These are phyloP conservation scores for Epistrophe eligans DNA, from an alignment of 2,888 invertebrate species.

Conservation along the genomic window DNA sequence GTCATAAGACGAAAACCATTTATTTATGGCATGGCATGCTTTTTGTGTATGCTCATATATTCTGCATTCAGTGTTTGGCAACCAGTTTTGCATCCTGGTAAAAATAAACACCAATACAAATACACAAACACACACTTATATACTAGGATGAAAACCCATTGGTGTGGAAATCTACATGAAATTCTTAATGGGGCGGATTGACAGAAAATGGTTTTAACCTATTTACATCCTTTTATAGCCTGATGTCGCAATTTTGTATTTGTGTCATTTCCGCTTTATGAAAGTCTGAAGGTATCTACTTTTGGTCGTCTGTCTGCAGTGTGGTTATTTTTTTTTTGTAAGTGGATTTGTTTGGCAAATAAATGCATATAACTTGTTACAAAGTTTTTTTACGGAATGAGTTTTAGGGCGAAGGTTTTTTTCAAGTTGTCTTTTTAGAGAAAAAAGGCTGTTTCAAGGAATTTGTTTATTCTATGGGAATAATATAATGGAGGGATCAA, in stretches of 20 bases:
- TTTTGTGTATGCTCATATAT: conserved; percentile 17
- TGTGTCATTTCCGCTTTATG: conserved; percentile 68
- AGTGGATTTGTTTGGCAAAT: conserved; percentile 1
- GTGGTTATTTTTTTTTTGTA: not conserved
- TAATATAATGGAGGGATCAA: too few relatives aligned
- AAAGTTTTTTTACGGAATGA: not conserved
- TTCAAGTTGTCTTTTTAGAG: not conserved
- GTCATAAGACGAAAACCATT: conserved; percentile 51
- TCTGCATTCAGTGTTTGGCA: conserved; percentile 4
- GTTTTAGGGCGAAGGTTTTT: not conserved
- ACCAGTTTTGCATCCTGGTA: conserved; percentile 33
- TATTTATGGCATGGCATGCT: conserved; percentile 42
- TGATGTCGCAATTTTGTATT: conserved; percentile 72
- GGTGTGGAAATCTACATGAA: conserved; percentile 65
- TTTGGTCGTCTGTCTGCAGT: conserved; percentile 4
- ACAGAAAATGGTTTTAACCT: conserved; percentile 76
- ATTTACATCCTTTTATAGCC: conserved; percentile 69
- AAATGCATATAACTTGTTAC: not conserved
- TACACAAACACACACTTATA: not conserved
- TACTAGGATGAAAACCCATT: conserved; percentile 21
- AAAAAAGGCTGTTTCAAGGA: not conserved
- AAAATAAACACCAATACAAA: conserved; percentile 25
- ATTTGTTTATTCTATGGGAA: not conserved
- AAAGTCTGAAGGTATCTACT: conserved; percentile 14
- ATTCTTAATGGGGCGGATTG: conserved; percentile 66